These are phyloP conservation scores for Dryoscopus gambensis DNA, from an alignment of 2,113 vertebrate genomes.

Conservation along the genomic window DNA sequence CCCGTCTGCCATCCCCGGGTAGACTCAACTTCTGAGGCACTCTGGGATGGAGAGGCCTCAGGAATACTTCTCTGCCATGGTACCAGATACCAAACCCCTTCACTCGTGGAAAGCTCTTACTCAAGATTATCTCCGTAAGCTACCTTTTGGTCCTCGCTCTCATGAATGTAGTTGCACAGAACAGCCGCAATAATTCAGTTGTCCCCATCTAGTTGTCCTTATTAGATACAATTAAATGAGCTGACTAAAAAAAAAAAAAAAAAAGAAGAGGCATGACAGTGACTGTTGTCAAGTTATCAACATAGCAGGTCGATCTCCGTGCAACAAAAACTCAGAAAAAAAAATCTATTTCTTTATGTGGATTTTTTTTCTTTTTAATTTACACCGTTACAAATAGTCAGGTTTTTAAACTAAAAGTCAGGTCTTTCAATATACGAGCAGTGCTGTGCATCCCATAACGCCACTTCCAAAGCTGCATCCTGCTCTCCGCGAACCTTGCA, in stretches of 20 bases:
- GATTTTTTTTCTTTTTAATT: not conserved
- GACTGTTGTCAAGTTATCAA: not conserved
- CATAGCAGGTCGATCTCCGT: not conserved
- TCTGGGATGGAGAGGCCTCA: not conserved
- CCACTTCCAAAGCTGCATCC: not conserved
- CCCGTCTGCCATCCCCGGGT: not conserved
- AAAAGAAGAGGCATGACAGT: fast-evolving
- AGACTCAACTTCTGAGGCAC: not conserved
- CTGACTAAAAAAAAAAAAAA: not conserved
- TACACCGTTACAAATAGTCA: not conserved
- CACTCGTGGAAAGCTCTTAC: not conserved
- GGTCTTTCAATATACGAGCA: not conserved
- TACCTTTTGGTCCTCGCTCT: not conserved
- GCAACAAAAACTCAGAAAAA: not conserved
- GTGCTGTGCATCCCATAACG: fast-evolving
- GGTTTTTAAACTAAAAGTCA: not conserved
- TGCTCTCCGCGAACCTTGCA: slow-evolving; percentile 10
- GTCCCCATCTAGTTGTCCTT: not conserved
- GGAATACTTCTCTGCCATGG: not conserved
- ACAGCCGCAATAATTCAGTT: not conserved
- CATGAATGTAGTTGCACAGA: fast-evolving
- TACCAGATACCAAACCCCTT: not conserved
- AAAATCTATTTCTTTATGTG: not conserved
- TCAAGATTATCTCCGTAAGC: not conserved
- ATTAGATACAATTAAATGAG: not conserved